Conservation (phyloP, 2,797 vertebrate species). For the Mus minutoides region DNA sequence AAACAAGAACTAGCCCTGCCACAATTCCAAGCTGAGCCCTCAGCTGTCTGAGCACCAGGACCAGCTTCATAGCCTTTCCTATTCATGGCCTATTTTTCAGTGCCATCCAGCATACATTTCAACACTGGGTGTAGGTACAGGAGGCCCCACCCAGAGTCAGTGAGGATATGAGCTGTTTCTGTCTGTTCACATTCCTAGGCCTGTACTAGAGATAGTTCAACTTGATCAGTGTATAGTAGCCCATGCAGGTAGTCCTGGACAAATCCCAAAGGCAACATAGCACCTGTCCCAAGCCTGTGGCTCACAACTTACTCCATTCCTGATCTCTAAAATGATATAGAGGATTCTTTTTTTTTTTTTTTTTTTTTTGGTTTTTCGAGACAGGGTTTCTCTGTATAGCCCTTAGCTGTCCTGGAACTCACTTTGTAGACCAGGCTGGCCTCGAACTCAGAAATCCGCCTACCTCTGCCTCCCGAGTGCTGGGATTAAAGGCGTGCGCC, state of each 20-base stretch:
- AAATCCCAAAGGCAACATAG: not conserved
- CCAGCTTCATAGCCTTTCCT: not conserved
- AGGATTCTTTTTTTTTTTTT: too few species aligned
- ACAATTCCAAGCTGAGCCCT: not conserved
- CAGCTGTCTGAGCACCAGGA: not conserved
- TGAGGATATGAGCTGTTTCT: not conserved
- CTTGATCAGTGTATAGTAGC: not conserved
- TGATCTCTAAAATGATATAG: not conserved
- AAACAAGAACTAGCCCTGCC: not conserved
- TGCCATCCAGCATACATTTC: not conserved
- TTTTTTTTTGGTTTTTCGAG: too few species aligned
- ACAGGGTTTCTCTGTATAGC: too few species aligned
- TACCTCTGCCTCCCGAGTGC: too few species aligned
- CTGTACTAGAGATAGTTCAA: conserved; percentile 29
- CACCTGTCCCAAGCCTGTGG: not conserved
- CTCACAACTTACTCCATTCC: not conserved
- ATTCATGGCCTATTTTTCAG: conserved; percentile 64
- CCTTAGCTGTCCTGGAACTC: too few species aligned
- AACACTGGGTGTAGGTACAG: conserved; percentile 60
- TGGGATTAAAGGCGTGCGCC: too few species aligned
- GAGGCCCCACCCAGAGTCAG: conserved; percentile 66
- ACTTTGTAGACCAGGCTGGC: too few species aligned
- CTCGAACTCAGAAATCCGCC: too few species aligned
- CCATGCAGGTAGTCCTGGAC: not conserved
- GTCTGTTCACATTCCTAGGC: conserved; percentile 71